A percentile compares a stretch with the other conserved stretches of the same genome.
Evolutionary conservation across 1,140 invertebrate species (phyloP).

Genomic region (Achroia grisella): DNA sequence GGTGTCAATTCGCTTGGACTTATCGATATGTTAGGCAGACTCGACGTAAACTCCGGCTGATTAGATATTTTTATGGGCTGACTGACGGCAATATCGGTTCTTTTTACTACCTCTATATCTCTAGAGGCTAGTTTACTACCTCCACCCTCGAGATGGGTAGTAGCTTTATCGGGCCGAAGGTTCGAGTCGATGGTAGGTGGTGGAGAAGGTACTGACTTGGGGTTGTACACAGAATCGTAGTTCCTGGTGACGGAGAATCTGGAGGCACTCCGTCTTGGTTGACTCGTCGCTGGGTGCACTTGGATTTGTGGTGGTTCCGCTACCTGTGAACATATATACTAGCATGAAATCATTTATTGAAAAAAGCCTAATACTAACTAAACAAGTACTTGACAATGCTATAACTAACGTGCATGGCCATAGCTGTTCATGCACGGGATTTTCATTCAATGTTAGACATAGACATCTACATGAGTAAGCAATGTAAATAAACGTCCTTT

Average conservation of each 20-base stretch:
- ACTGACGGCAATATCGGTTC: not conserved
- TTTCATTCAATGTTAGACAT: no score
- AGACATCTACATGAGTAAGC: no score
- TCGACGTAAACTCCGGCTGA: not conserved
- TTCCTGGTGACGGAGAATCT: conserved; percentile 65
- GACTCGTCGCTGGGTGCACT: conserved; percentile 26
- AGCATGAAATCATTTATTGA: not conserved
- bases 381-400: no score
- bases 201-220: conserved; percentile 20
- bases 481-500: no score
- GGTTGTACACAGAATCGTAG: conserved; percentile 49
- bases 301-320: conserved; percentile 48
- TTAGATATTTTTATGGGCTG: not conserved
- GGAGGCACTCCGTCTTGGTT: conserved; percentile 31
- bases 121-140: not conserved
- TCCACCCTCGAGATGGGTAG: not conserved
- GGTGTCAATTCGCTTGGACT: no score
- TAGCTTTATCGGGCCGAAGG: no score
- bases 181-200: conserved; percentile 7
- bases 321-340: conserved; percentile 31
- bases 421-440: no score
- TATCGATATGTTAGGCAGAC: no score
- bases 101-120: no score
- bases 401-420: no score
- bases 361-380: no score